These are phyloP conservation scores for Schizopygopsis malacanthus DNA, from an alignment of 2,797 vertebrate genomes.

Conservation along the genomic window DNA sequence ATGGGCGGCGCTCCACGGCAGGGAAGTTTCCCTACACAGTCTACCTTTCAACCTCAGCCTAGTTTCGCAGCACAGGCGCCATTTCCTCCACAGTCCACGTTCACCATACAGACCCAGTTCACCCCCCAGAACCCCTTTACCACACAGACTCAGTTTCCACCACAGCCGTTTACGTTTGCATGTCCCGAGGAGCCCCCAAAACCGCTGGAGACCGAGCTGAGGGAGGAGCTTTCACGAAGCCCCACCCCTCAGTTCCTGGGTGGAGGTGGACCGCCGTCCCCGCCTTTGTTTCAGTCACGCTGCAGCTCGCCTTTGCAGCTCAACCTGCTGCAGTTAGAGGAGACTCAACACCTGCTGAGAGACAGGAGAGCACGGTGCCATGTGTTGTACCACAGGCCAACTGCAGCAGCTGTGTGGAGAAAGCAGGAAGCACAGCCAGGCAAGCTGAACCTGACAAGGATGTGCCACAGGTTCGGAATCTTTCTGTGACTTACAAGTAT, in stretches of 20 bases:
- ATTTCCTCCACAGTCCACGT: constrained; percentile 67
- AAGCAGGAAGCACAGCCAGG: constrained; percentile 53
- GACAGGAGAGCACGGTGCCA: neutral
- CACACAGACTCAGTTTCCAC: constrained; percentile 65
- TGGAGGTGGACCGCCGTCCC: constrained; percentile 76
- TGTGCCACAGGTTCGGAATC: constrained; percentile 74
- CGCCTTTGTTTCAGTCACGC: constrained; percentile 88
- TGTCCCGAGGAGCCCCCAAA: constrained; percentile 71
- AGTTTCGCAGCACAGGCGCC: constrained; percentile 68
- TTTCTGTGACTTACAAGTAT: neutral
- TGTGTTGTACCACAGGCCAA: constrained; percentile 66
- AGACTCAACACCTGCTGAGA: constrained; percentile 73
- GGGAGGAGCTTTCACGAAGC: constrained; percentile 76
- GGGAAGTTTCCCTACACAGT: constrained; percentile 60
- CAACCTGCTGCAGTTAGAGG: constrained; percentile 93
- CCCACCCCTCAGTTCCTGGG: constrained; percentile 78
- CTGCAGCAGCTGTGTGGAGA: constrained; percentile 61
- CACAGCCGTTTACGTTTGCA: constrained; percentile 72
- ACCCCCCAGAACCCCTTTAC: constrained; percentile 67
- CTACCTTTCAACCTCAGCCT: constrained; percentile 63
- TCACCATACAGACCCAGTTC: constrained; percentile 72
- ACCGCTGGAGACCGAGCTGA: constrained; percentile 57
- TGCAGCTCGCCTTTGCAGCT: constrained; percentile 93
- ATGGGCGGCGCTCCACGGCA: constrained; percentile 66
- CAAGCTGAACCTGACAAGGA: constrained; percentile 67